Base-by-base conservation (phyloP, 2,888 invertebrate genomes). In the Ophioninae sp. region DNA sequence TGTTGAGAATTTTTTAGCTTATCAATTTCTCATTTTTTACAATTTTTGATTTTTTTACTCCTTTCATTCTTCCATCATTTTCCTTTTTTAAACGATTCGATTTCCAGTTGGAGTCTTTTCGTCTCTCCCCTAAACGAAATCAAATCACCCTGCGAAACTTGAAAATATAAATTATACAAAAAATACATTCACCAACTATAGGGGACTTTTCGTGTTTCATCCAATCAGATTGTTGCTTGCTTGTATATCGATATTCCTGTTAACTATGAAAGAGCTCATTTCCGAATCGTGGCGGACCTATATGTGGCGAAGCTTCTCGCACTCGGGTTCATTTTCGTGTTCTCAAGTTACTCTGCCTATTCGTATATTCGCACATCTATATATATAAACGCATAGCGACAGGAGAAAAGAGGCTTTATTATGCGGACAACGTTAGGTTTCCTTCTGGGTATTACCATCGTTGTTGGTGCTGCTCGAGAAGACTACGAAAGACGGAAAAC, bases 401-500 rank as follows among this genome's bases (percentile, higher is more conserved):
- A 44, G 61, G 64, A 44, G 62, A 62, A 37, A 69, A 57, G 65
- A 20, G 76, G n/a, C 76, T 85, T 86, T 85, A 86, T 86, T 86
- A 86, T 86, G 85, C 86, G 74, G 74, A 81, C 79, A 81, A 84
- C 86, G 86, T 86, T 82, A 82, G 72, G 64, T 84, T 85, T 82
- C 64, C 75, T 82, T 82, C 79, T 79, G 75, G 79, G 79, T 75
- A 79, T 79, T 82, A 75, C 79, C 70, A 65, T 79, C 70, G 70
- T 72, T 61, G 70, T 67, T 73, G 75, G 57, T 75, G 78, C 64
- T 84, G 84, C 70, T 74, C 68, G 62, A 81, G 85, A 81, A 86
- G 85, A 87, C 87, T 86, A 86, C 87, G 87, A 88, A 87, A 89
- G 86, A 87, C 86, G 87, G 88, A 89, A 89, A 87, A 82, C 81